Evolutionary conservation across 2,888 invertebrate genomes (phyloP).

Genomic region (Melanostoma scalare): DNA sequence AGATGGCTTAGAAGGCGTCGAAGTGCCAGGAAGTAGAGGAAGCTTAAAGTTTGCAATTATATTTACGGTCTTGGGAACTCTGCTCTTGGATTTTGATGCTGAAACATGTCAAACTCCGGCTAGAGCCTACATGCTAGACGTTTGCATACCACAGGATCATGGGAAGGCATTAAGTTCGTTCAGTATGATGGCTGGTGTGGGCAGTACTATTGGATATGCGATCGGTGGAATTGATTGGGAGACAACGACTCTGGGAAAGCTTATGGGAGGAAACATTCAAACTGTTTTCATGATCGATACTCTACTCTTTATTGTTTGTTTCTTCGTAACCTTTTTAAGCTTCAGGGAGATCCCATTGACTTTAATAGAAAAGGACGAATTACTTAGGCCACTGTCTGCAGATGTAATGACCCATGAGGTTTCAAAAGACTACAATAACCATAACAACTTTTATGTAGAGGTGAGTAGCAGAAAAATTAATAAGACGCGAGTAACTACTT

Average conservation of each 20-base stretch:
- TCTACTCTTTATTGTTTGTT: slow-evolving; percentile 84
- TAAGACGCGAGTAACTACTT: not conserved
- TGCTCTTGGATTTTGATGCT: slow-evolving; percentile 85
- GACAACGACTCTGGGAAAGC: slow-evolving; percentile 80
- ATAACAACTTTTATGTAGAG: slow-evolving; percentile 75
- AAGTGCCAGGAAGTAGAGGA: slow-evolving; percentile 54
- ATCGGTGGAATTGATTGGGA: slow-evolving; percentile 85
- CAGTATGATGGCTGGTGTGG: slow-evolving; percentile 86
- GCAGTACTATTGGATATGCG: slow-evolving; percentile 85
- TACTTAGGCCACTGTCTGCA: slow-evolving; percentile 79
- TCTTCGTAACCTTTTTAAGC: slow-evolving; percentile 84
- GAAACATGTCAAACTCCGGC: slow-evolving; percentile 87
- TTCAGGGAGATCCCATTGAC: slow-evolving; percentile 84
- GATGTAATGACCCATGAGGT: slow-evolving; percentile 78
- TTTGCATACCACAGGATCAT: slow-evolving; percentile 85
- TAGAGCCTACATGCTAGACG: slow-evolving; percentile 85
- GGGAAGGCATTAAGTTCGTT: slow-evolving; percentile 85
- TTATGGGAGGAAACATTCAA: slow-evolving; percentile 84
- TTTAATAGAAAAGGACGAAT: slow-evolving; percentile 79
- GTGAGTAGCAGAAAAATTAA: slow-evolving; percentile 49
- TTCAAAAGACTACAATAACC: slow-evolving; percentile 78
- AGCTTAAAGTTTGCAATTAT: slow-evolving; percentile 81
- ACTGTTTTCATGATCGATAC: slow-evolving; percentile 84
- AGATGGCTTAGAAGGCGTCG: slow-evolving; percentile 74
- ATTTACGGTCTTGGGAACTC: slow-evolving; percentile 85